phyloP scores from a whole-genome alignment of 2,113 vertebrate species.

The Nothobranchius furzeri region DNA sequence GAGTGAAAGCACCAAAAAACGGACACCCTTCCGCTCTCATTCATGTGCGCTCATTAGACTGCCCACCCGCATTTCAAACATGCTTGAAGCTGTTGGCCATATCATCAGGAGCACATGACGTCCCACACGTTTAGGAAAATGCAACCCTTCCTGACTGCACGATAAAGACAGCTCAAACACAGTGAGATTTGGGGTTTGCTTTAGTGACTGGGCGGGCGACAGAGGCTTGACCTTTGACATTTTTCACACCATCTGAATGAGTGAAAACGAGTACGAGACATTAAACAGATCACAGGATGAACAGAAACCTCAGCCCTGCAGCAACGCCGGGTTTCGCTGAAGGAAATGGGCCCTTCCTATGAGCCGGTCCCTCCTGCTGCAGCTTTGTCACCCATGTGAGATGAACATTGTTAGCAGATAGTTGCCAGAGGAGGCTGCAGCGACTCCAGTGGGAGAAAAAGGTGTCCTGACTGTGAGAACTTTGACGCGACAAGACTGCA shows the following conservation, averaged over 20 bases:
- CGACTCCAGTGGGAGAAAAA: slow-evolving; percentile 62
- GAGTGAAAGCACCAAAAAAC: slow-evolving; percentile 72
- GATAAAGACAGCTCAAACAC: slow-evolving; percentile 31
- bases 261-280: slow-evolving; percentile 64
- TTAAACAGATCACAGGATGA: slow-evolving; percentile 72
- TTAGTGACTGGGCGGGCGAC: slow-evolving; percentile 41
- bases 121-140: slow-evolving; percentile 30
- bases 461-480: slow-evolving; percentile 79
- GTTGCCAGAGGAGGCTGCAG: slow-evolving; percentile 78
- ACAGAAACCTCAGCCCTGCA: slow-evolving; percentile 61
- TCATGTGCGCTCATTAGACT: slow-evolving; percentile 55
- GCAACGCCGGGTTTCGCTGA: slow-evolving; percentile 48
- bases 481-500: slow-evolving; percentile 64
- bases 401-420: slow-evolving; percentile 86
- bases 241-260: slow-evolving; percentile 67
- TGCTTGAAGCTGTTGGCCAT: slow-evolving; percentile 53
- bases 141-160: slow-evolving; percentile 3
- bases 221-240: slow-evolving; percentile 61
- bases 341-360: slow-evolving; percentile 79
- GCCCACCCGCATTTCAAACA: slow-evolving; percentile 43
- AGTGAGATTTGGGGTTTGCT: slow-evolving; percentile 33
- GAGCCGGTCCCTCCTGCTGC: slow-evolving; percentile 65
- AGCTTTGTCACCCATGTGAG: slow-evolving; percentile 84
- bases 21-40: slow-evolving; percentile 62
- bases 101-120: slow-evolving; percentile 21